Evolutionary conservation across 2,113 vertebrate species (phyloP), one percentile per base, ranked within the genome.

Genomic region (Ciconia boyciana): DNA sequence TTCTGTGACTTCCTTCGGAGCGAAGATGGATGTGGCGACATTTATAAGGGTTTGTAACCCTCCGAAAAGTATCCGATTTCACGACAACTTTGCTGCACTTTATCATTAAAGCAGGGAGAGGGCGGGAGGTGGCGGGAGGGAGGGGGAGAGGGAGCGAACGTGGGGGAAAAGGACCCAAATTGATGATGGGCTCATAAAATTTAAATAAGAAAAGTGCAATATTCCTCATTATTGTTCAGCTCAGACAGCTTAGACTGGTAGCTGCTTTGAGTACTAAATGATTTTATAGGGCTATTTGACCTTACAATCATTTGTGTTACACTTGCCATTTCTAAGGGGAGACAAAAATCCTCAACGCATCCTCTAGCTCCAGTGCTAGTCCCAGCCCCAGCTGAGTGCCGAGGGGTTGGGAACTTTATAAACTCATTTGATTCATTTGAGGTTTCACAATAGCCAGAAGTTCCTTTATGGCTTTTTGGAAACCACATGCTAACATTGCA

Each of bases 51-150:
- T 83, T 96, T 97, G 91, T 87, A 97, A 82, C 95, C 93, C 95
- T 96, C 96, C 54, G 13, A 93, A 72, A 97, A 97, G 97, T 97
- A 98, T 98, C 97, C 87, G 17, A 87, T 98, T 98, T 97, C 97
- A 98, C 60, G 76, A 85, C 94, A 89, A 97, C 85, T 93, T 90
- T 4, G 80, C 91, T 89, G 90, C 93, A 90, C 75, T 87, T 93
- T 93, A 96, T 96, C 62, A 90, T 78, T 93, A 93, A 85, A 90
- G 88, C 36, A 29, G 57, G 70, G 90, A 86, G 84, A 81, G 84
- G 77, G 94, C 32, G 61, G 26, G 92, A 77, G 88, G 69, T 28
- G 57, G 89, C 2, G n/a, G 88, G 41, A 65, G 93, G 72, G 54
- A 61, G 70, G 51, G 51, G 74, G 72, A 96, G 79, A 54, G 52